Evolutionary conservation across 1,140 invertebrate species (phyloP), one percentile per base, ranked within the genome.

Genomic region (Zeugodacus cucurbitae): DNA sequence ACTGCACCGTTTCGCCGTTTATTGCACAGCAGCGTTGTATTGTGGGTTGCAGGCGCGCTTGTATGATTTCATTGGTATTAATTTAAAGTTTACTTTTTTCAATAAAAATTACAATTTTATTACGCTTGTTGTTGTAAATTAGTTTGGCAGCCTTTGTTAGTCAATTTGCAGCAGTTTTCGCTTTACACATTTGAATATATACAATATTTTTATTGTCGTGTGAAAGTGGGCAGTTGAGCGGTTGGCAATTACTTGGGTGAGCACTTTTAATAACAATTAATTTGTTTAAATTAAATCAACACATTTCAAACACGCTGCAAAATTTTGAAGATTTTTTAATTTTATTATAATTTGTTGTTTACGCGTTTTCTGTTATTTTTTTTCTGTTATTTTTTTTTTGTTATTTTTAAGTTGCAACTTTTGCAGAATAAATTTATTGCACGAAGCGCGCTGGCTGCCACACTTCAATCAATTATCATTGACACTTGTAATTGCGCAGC

Each of bases 401-500:
- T 41, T 37, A 32, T 41, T 74, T 74, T 37, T 62, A n/a, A 62
- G 58, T 62, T 26, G 22, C 8, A 1, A 7, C n/a, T 62, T 26
- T 4, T 22, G 17, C 20, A 17, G 48, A 62, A 26, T 26, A 26
- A 8, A 62, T 26, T 62, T n/a, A n/a, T 82, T 82, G 74, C 44
- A 48, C 41, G 26, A 37, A 37, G 32, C 67, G 20, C 67, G 67
- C 8, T 74, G n/a, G 41, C 74, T 26, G 74, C 41, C 41, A 29
- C 44, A 44, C 41, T 26, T 82, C 74, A 54, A 82, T 82, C 74
- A 82, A 82, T 82, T 82, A 82, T 82, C 41, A 82, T 41, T 82
- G 34, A 48, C 74, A 82, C 41, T 82, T 82, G 26, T 82, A n/a
- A 82, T 54, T 82, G 74, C 48, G 14, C 74, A n/a, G 22, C 74